Base-by-base conservation (phyloP, 2,888 invertebrate species). In the Drosophila austrosaltans region DNA sequence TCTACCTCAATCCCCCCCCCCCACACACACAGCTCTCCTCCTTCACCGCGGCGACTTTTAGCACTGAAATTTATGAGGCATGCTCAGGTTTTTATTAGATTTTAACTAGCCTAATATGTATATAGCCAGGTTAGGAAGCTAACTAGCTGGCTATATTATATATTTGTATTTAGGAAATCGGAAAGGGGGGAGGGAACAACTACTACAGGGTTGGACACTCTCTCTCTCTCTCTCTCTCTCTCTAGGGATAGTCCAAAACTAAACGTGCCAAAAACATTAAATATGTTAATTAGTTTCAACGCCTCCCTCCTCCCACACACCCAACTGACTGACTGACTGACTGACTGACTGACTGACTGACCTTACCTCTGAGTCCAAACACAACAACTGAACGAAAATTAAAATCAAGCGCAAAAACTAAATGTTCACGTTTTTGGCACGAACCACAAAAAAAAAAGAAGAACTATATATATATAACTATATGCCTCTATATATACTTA, bases 61-160 rank as follows among this genome's bases (percentile, higher is more conserved):
- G 65, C 54, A 53, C 63, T 64, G 85, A 90, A 91, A 92, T 91
- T 92, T 92, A 92, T 91, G 92, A 91, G 90, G 83, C 92, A 90
- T 92, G 90, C 89, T 92, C 89, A 79, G 91, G 87, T 88, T 92
- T 91, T 92, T 92, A 92, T 92, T 90, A 91, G 92, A 90, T 91
- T 92, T 92, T 91, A 92, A 92, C 92, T 91, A 89, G 91, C 90
- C 87, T 90, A 91, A 91, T 87, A 83, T 81, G 78, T 74, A 79
- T 16, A 22, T 36, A 10, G 8, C 36, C 36, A 36, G 36, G 48
- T 3, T 8, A 20, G 44, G 22, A 44, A 20, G 42, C 42, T 6
- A 20, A 44, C 44, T 44, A 44, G 8, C 66, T 48, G 53, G 53
- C 40, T 32, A 60, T 36, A 60, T 57, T 8, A 36, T 28, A 4